A percentile compares a stretch with the other conserved stretches of the same genome.
Evolutionary conservation across 2,797 vertebrate genomes (phyloP).

Genomic region (Notamacropus eugenii): DNA sequence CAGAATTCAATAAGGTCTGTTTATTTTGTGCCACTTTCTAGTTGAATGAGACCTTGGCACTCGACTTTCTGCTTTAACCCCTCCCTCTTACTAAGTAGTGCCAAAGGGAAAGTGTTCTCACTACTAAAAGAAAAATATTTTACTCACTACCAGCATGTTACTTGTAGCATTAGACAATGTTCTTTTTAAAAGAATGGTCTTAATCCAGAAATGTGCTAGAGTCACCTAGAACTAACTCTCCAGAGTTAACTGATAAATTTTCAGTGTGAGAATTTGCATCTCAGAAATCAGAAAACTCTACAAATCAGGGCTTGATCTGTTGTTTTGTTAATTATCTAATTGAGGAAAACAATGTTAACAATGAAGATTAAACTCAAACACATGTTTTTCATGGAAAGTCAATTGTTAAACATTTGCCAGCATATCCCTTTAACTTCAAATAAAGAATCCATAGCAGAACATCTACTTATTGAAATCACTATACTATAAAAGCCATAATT

Average conservation of each 20-base stretch:
- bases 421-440: slow-evolving; percentile 7
- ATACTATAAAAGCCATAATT: slow-evolving; percentile 12
- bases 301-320: background rate
- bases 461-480: slow-evolving; percentile 18
- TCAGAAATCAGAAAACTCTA: background rate
- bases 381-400: background rate
- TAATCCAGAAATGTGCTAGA: background rate
- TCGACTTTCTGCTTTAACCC: background rate
- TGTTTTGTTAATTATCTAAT: no score
- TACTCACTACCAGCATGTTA: background rate
- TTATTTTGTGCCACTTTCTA: background rate
- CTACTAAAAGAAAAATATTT: background rate
- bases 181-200: background rate
- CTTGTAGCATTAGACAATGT: background rate
- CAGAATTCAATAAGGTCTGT: slow-evolving; percentile 1
- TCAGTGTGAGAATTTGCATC: background rate
- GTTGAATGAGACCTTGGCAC: background rate
- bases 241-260: background rate
- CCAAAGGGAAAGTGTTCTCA: background rate
- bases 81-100: background rate
- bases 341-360: background rate
- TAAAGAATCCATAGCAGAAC: slow-evolving; percentile 21
- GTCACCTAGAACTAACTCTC: background rate
- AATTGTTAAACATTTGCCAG: background rate
- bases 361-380: background rate